Base-by-base conservation (phyloP, 2,888 invertebrate species). In the Caenorhabditis doughertyi region DNA sequence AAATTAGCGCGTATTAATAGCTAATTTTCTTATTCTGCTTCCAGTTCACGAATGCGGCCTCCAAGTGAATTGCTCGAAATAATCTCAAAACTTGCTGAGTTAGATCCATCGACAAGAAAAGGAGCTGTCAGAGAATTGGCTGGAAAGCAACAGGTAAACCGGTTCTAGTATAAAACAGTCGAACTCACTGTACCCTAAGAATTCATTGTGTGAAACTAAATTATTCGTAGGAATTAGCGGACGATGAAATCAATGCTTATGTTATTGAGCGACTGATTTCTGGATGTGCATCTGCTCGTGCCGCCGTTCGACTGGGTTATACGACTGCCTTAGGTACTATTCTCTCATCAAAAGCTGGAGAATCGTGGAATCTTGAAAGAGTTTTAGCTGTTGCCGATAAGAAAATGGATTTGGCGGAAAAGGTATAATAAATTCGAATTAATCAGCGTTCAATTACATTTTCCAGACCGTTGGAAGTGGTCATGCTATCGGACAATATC, bases 291-390 rank as follows among this genome's bases (percentile, higher is more conserved):
- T 88, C 87, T 4, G 32, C 81, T 3, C 70, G 88, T 70, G 86
- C 85, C 18, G 88, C 88, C n/a, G 80, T 84, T 8, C 51, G 88
- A 25, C 42, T 88, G 11, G 88, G 88, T 13, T 83, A 84, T 27
- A 65, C 84, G 5, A 83, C 85, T 1, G 70, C 82, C 18, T 27
- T 84, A 8, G 49, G 70, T 2, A 56, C 73, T 13, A 35, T 86
- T 27, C 42, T 86, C 21, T 29, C 49, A 13, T 76, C 82, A 21
- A 60, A 81, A 3, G 39, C 55, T 0, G 67, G 62, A 23, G 35
- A 81, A 53, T 55, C 64, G 5, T 88, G 87, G 86, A 47, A 80
- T 7, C 58, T 83, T 8, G 80, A 83, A 8, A 77, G 70, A 73
- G 51, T 88, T 25, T 53, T 83, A 18, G 71, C 84, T 11, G 49